A percentile compares a stretch with the other conserved stretches of the same genome.
Conservation (phyloP, 2,113 vertebrate species). For the Pardalotus punctatus region DNA sequence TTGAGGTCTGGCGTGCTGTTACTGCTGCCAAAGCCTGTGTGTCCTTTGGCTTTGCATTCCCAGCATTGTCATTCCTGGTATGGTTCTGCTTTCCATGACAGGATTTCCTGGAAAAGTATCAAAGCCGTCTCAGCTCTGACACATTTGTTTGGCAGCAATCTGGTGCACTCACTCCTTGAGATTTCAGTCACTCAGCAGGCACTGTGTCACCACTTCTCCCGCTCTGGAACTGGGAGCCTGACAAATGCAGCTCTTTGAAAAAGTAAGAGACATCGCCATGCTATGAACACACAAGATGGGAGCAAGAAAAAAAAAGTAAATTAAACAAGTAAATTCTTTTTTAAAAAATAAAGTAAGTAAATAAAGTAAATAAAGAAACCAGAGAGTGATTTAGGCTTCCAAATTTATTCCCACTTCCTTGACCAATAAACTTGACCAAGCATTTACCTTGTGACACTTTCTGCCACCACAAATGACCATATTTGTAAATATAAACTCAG, state of each 20-base stretch:
- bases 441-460: not conserved
- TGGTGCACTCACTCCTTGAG: not conserved
- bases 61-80: slow-evolving; percentile 11
- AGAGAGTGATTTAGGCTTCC: not conserved
- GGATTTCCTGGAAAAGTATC: slow-evolving; percentile 30
- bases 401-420: slow-evolving; percentile 29
- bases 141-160: not conserved
- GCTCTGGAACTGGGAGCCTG: not conserved
- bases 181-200: not conserved
- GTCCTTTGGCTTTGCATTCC: not conserved
- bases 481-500: not conserved
- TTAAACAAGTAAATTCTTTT: not conserved
- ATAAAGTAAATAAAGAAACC: not conserved
- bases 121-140: not conserved
- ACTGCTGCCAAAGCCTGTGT: not conserved
- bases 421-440: not conserved
- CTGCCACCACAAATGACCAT: not conserved
- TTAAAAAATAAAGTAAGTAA: not conserved
- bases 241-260: not conserved
- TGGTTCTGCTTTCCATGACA: slow-evolving; percentile 16
- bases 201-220: not conserved
- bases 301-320: not conserved
- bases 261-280: not conserved
- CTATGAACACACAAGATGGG: not conserved
- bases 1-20: not conserved